Evolutionary conservation across 2,888 invertebrate genomes (phyloP).

Genomic region (Orthosia incerta): DNA sequence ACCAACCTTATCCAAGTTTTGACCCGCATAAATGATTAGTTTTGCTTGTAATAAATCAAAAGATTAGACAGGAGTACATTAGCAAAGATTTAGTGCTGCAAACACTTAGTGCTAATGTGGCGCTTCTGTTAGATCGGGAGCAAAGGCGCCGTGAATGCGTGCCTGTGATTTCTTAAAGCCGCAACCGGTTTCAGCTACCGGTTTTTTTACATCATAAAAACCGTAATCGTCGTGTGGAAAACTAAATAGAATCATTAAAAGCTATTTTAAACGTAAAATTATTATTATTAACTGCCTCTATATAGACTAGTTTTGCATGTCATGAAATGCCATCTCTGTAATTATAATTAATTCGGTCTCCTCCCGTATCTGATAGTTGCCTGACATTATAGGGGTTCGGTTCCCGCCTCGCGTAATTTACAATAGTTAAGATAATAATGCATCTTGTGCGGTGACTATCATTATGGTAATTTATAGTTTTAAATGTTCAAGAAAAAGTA

Average conservation of each 20-base stretch:
- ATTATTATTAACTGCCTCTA: background rate
- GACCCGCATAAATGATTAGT: background rate
- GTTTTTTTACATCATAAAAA: background rate
- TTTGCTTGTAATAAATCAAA: background rate
- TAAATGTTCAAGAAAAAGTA: slow-evolving; percentile 23
- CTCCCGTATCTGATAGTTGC: slow-evolving; percentile 21
- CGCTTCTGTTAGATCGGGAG: slow-evolving; percentile 23
- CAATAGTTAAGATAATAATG: slow-evolving; percentile 47
- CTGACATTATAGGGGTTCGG: slow-evolving; percentile 32
- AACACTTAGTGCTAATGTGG: slow-evolving; percentile 46
- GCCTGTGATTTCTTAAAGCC: slow-evolving; percentile 2
- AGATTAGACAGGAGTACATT: slow-evolving; percentile 1
- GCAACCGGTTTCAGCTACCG: background rate
- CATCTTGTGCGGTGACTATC: slow-evolving; percentile 42
- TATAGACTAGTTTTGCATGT: slow-evolving; percentile 9
- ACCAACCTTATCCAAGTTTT: background rate
- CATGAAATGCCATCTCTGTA: slow-evolving; percentile 12
- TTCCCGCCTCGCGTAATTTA: slow-evolving; percentile 44
- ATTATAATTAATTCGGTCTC: slow-evolving; percentile 35
- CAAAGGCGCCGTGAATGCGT: background rate
- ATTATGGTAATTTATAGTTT: slow-evolving; percentile 44
- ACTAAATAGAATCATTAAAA: slow-evolving; percentile 7
- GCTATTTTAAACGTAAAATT: slow-evolving; percentile 14
- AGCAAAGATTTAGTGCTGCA: slow-evolving; percentile 38
- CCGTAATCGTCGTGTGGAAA: background rate